Evolutionary conservation across 2,797 vertebrate species (phyloP).

Genomic region (Sitta carolinensis): DNA sequence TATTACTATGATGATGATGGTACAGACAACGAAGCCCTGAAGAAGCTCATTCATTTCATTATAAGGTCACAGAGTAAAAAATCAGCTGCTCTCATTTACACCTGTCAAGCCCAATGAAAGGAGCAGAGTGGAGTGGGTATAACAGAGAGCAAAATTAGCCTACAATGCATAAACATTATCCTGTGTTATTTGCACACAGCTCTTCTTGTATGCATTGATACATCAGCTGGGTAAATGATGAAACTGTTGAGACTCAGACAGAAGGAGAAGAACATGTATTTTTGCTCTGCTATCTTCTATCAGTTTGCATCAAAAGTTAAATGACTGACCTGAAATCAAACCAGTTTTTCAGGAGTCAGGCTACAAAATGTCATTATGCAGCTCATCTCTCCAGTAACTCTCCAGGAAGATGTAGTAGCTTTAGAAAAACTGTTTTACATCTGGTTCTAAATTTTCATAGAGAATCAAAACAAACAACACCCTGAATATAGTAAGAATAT

Average conservation of each 20-base stretch:
- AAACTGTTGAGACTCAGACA: background rate
- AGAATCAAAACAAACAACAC: conserved; percentile 8
- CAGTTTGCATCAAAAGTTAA: background rate
- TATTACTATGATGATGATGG: background rate
- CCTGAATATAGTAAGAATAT: background rate
- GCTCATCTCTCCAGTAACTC: background rate
- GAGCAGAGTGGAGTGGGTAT: background rate
- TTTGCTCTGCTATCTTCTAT: background rate
- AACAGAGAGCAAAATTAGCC: conserved; percentile 13
- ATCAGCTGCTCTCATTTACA: conserved; percentile 5
- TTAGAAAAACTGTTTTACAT: conserved; percentile 15
- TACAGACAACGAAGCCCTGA: background rate
- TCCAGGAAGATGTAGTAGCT: background rate
- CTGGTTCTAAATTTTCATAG: conserved; percentile 12
- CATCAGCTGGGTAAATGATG: background rate
- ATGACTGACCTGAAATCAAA: conserved; percentile 28
- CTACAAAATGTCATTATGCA: conserved; percentile 5
- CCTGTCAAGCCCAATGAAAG: conserved; percentile 7
- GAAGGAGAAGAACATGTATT: background rate
- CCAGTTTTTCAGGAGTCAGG: background rate
- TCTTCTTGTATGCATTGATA: background rate
- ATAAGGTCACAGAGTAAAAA: conserved; percentile 17
- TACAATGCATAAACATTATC: background rate
- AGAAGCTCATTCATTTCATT: conserved; percentile 5
- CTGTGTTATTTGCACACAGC: background rate